These are phyloP conservation scores for Pseudococcus longispinus DNA, from an alignment of 2,888 invertebrate genomes.

Conservation along the genomic window DNA sequence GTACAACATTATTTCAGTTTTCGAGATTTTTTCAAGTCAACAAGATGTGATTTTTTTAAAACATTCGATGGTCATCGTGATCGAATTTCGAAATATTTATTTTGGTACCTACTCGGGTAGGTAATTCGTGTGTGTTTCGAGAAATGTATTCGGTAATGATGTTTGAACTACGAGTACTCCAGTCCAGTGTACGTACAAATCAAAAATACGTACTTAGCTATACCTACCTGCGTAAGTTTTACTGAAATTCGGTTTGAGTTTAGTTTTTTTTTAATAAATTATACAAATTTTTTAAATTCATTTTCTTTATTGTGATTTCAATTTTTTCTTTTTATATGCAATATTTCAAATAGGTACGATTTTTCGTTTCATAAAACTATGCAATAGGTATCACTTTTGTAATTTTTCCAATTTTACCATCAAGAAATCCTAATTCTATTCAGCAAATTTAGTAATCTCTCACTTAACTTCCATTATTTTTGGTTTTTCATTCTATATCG, in stretches of 20 bases:
- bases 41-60: neutral
- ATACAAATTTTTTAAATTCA: too few species aligned
- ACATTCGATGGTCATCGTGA: neutral
- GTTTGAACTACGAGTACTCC: too few species aligned
- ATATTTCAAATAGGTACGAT: neutral
- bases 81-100: neutral
- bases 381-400: neutral
- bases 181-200: too few species aligned
- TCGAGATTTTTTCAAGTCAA: neutral
- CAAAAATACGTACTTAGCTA: too few species aligned
- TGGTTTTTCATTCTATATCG: constrained; percentile 9
- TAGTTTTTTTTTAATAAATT: too few species aligned
- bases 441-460: neutral
- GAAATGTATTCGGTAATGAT: too few species aligned
- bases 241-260: too few species aligned
- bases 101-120: too few species aligned
- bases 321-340: too few species aligned
- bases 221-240: too few species aligned
- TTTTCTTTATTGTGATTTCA: too few species aligned
- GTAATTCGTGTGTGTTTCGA: too few species aligned
- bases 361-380: neutral
- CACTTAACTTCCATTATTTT: neutral
- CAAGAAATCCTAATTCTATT: neutral
- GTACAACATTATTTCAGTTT: neutral
- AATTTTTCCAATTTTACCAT: neutral